Evolutionary conservation across 2,113 vertebrate genomes (phyloP).

Genomic region (Recurvirostra avosetta): DNA sequence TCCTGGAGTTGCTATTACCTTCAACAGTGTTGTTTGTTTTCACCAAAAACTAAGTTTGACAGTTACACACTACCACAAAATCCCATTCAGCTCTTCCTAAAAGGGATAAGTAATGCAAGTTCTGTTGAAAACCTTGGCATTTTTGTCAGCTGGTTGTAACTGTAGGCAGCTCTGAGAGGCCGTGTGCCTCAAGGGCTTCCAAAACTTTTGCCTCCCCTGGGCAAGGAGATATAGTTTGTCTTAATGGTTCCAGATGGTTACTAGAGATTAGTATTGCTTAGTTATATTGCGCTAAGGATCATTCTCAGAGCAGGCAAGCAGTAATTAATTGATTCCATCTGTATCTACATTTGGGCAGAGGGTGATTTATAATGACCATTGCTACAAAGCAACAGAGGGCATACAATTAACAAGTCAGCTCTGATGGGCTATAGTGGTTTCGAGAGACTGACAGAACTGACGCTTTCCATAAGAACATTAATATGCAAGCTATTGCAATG

Average conservation of each 20-base stretch:
- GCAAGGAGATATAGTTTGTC: not conserved
- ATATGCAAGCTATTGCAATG: not conserved
- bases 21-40: not conserved
- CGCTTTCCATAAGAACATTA: not conserved
- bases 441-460: not conserved
- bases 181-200: not conserved
- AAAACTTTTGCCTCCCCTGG: not conserved
- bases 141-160: not conserved
- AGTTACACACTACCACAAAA: not conserved
- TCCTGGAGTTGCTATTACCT: not conserved
- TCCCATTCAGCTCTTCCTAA: not conserved
- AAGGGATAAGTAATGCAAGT: not conserved
- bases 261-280: not conserved
- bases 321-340: slow-evolving; percentile 34
- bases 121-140: not conserved
- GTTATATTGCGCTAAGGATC: not conserved
- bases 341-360: not conserved
- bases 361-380: not conserved
- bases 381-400: not conserved
- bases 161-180: not conserved
- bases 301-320: not conserved
- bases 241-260: slow-evolving; percentile 3
- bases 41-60: not conserved
- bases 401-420: not conserved
- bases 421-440: not conserved